Evolutionary conservation across 2,113 vertebrate genomes (phyloP).

Genomic region (Callipepla californica): DNA sequence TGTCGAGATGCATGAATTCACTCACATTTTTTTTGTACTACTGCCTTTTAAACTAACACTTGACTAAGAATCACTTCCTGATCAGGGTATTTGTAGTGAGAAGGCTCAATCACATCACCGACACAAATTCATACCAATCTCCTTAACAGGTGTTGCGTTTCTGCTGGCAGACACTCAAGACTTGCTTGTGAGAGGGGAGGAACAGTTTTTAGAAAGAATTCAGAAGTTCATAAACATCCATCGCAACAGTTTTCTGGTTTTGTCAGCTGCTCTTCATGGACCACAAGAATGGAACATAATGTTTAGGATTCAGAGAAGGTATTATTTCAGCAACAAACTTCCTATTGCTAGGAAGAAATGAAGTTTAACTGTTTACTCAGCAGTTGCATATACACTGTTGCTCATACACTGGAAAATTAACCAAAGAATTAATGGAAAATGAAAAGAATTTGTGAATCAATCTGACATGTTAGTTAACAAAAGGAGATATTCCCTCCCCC

Average conservation of each 20-base stretch:
- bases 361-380: background rate
- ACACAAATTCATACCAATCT: background rate
- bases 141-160: conserved; percentile 88
- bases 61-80: background rate
- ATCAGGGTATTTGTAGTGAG: background rate
- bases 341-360: background rate
- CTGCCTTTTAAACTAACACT: background rate
- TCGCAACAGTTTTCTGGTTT: conserved; percentile 90
- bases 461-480: background rate
- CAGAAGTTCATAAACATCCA: conserved; percentile 87
- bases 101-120: background rate
- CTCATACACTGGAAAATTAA: background rate
- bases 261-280: conserved; percentile 85
- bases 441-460: background rate
- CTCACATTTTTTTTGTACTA: background rate
- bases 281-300: conserved; percentile 81
- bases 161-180: conserved; percentile 83
- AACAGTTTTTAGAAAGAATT: conserved; percentile 77
- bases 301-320: conserved; percentile 90
- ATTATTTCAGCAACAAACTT: conserved; percentile 21
- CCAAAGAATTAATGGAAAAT: conserved; percentile 7
- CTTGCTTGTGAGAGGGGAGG: conserved; percentile 71
- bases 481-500: background rate
- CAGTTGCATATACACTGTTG: background rate
- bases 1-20: background rate